Percentiles rank a stretch among this genome's conserved stretches.
Evolutionary conservation across 2,797 vertebrate genomes (phyloP).

Genomic region (Rhinichthys osculus): DNA sequence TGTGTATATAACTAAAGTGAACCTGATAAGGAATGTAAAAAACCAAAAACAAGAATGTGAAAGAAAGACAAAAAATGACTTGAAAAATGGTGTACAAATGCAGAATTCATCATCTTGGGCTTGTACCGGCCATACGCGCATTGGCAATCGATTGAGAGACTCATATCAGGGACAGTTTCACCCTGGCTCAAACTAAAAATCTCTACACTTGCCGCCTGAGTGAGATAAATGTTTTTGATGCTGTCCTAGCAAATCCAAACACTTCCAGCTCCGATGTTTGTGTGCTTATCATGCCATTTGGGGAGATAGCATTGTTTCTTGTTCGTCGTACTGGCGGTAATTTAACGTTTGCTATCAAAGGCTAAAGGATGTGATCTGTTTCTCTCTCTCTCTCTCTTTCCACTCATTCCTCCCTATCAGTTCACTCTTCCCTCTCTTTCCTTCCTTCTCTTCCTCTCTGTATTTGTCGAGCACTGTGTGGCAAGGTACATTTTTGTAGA

Average conservation of each 20-base stretch:
- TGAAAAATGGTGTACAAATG: background rate
- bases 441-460: slow-evolving; percentile 52
- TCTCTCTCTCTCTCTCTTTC: slow-evolving; percentile 51
- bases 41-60: background rate
- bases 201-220: background rate
- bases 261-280: slow-evolving; percentile 41
- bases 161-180: background rate
- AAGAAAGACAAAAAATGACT: background rate
- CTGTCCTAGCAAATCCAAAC: slow-evolving; percentile 25
- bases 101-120: background rate
- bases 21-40: background rate
- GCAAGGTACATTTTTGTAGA: background rate
- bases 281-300: slow-evolving; percentile 13
- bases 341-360: slow-evolving; percentile 31
- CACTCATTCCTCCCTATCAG: slow-evolving; percentile 58
- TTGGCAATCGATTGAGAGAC: slow-evolving; percentile 15
- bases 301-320: slow-evolving; percentile 18
- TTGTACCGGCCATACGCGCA: background rate
- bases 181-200: slow-evolving; percentile 20
- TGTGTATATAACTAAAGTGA: background rate
- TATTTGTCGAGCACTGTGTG: slow-evolving; percentile 16
- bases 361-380: slow-evolving; percentile 33
- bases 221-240: slow-evolving; percentile 20
- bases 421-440: slow-evolving; percentile 31
- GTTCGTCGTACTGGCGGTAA: slow-evolving; percentile 14